Evolutionary conservation across 2,113 vertebrate species (phyloP).

Genomic region (Esox niger): DNA sequence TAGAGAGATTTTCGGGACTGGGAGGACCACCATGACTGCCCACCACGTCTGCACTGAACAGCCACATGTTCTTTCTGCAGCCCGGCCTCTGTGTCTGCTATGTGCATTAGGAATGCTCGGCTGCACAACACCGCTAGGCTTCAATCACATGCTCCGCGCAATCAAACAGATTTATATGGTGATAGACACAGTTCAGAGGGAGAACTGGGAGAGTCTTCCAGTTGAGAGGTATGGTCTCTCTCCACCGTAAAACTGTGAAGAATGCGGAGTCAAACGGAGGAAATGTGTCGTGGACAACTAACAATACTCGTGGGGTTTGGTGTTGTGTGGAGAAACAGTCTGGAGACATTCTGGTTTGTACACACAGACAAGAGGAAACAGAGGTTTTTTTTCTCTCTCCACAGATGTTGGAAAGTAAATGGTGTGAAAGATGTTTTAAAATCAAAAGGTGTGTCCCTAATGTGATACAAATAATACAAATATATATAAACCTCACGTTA

Average conservation of each 20-base stretch:
- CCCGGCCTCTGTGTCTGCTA: slow-evolving; percentile 55
- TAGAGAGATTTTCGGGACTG: background rate
- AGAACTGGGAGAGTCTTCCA: slow-evolving; percentile 55
- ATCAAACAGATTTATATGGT: slow-evolving; percentile 49
- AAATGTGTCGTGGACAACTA: slow-evolving; percentile 27
- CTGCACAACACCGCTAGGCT: slow-evolving; percentile 41
- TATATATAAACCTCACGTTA: too few relatives aligned
- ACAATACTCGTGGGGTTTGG: slow-evolving; percentile 22
- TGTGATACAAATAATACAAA: background rate
- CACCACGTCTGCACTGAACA: slow-evolving; percentile 33
- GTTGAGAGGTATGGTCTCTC: slow-evolving; percentile 40
- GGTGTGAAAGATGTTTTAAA: background rate
- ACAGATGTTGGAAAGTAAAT: slow-evolving; percentile 6
- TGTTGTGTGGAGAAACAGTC: slow-evolving; percentile 15
- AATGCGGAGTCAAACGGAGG: slow-evolving; percentile 23
- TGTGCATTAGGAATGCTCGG: slow-evolving; percentile 43
- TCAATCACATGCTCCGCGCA: slow-evolving; percentile 45
- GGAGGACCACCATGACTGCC: slow-evolving; percentile 47
- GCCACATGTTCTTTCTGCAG: slow-evolving; percentile 38
- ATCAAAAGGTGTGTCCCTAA: background rate
- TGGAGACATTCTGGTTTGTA: slow-evolving; percentile 51
- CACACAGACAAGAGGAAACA: slow-evolving; percentile 37
- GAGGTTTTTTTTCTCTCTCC: background rate
- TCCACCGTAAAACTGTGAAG: slow-evolving; percentile 33
- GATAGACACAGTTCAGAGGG: slow-evolving; percentile 51